phyloP scores from a whole-genome alignment of 2,888 invertebrate genomes.

The Epinotia ramella region DNA sequence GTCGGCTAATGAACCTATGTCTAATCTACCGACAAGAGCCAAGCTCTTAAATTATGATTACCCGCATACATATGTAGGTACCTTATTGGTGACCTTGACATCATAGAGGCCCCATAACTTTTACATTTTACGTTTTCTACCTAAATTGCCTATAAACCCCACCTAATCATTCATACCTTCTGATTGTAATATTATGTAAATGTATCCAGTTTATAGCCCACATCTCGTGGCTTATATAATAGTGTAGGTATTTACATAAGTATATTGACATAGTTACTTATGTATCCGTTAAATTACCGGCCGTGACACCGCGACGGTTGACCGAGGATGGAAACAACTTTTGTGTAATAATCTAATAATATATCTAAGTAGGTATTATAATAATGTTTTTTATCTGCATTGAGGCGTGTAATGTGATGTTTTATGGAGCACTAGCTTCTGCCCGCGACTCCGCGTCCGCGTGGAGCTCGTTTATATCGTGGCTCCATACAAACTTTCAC shows the following conservation, averaged over 20 bases:
- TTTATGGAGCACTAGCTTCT: no score
- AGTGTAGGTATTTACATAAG: slow-evolving; percentile 24
- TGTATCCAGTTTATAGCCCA: slow-evolving; percentile 7
- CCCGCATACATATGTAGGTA: background rate
- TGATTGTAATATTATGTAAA: background rate
- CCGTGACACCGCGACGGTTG: slow-evolving; percentile 36
- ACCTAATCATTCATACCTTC: background rate
- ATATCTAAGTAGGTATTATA: background rate
- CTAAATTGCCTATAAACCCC: background rate
- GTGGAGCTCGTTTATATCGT: no score
- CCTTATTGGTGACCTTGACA: background rate
- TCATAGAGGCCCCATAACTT: background rate
- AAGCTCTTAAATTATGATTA: background rate
- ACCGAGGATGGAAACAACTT: background rate
- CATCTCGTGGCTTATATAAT: slow-evolving; percentile 41
- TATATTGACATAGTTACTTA: slow-evolving; percentile 28
- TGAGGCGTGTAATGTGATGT: background rate
- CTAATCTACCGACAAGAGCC: no score
- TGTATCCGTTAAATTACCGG: slow-evolving; percentile 1
- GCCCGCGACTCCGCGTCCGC: no score
- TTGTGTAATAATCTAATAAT: background rate
- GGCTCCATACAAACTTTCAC: no score
- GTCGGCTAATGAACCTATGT: no score
- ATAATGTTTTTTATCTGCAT: slow-evolving; percentile 1
- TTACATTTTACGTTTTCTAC: background rate